Evolutionary conservation across 2,113 vertebrate species (phyloP).

Genomic region (Pogonocichla stellata): DNA sequence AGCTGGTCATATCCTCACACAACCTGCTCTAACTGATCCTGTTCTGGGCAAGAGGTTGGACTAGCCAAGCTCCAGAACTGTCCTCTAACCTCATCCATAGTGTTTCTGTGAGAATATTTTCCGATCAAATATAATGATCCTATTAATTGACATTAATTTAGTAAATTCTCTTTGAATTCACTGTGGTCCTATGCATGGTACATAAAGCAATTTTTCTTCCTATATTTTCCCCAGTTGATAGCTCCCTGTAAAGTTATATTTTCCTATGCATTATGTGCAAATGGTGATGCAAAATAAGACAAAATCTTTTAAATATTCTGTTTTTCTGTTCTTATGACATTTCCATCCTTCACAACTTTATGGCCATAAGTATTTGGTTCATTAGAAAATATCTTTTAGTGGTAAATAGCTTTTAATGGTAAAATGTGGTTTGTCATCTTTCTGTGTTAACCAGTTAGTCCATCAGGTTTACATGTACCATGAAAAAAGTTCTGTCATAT

Average conservation of each 20-base stretch:
- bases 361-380: neutral
- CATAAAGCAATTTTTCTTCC: neutral
- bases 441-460: neutral
- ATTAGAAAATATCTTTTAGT: neutral
- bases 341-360: neutral
- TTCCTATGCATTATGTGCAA: neutral
- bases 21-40: neutral
- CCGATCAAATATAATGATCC: neutral
- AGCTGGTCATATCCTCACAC: neutral
- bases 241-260: neutral
- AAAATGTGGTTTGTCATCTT: neutral
- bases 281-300: no score
- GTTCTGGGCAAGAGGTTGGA: neutral
- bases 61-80: neutral
- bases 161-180: neutral
- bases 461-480: fast-evolving
- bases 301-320: neutral
- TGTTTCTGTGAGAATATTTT: neutral
- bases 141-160: neutral
- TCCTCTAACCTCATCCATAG: neutral
- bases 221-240: neutral
- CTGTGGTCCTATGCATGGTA: neutral
- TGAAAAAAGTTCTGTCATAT: neutral
- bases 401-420: neutral
- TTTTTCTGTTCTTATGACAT: neutral